A percentile compares a stretch with the other conserved stretches of the same genome.
Evolutionary conservation across 2,797 vertebrate species (phyloP).

Genomic region (Apogon talboti): DNA sequence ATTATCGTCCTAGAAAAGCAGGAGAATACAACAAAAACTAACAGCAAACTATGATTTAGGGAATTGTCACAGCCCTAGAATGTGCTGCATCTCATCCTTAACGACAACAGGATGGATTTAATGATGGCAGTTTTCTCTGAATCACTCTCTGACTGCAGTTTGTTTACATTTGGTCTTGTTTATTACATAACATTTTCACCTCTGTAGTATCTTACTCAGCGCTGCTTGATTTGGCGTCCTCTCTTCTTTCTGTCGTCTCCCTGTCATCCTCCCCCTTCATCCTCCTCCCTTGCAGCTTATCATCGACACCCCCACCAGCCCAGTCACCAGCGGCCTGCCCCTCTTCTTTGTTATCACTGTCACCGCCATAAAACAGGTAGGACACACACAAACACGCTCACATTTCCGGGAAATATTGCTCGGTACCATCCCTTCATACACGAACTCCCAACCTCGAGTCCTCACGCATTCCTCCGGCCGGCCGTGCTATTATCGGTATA

Average conservation of each 20-base stretch:
- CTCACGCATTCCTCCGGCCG: slow-evolving; percentile 30
- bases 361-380: slow-evolving; percentile 97
- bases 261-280: not conserved
- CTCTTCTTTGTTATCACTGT: slow-evolving; percentile 98
- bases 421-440: not conserved
- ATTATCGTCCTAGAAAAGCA: too few relatives aligned
- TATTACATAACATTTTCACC: slow-evolving; percentile 24
- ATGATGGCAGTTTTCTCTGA: too few relatives aligned
- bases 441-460: slow-evolving; percentile 15
- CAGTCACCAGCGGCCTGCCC: slow-evolving; percentile 96
- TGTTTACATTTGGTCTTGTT: slow-evolving; percentile 11
- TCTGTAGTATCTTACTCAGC: slow-evolving; percentile 48
- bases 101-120: not conserved
- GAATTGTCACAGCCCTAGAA: too few relatives aligned
- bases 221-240: slow-evolving; percentile 47
- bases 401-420: slow-evolving; percentile 46
- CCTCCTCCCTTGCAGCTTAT: slow-evolving; percentile 86
- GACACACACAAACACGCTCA: slow-evolving; percentile 47
- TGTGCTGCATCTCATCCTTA: too few relatives aligned
- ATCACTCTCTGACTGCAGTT: not conserved
- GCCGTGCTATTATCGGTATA: slow-evolving; percentile 63
- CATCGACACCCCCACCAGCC: slow-evolving; percentile 97
- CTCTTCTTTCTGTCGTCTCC: slow-evolving; percentile 3
- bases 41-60: too few relatives aligned
- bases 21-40: too few relatives aligned